Conservation (phyloP, 1,140 invertebrate species). For the Monochamus saltuarius region DNA sequence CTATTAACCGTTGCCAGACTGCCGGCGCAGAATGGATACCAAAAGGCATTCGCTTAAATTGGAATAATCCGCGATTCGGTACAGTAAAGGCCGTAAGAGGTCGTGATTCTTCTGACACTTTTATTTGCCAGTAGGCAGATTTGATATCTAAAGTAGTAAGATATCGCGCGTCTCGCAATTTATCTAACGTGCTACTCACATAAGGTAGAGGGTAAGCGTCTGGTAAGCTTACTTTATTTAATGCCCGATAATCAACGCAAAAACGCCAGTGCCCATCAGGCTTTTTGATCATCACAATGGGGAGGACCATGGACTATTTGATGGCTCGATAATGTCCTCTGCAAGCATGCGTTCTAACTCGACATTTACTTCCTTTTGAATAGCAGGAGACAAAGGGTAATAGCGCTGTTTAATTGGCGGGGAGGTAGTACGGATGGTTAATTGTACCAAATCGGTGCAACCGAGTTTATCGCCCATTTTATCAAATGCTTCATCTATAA, state of each 20-base stretch:
- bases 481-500: neutral
- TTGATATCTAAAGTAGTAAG: conserved; percentile 42
- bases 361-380: conserved; percentile 11
- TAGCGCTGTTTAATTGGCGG: conserved; percentile 12
- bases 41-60: conserved; percentile 33
- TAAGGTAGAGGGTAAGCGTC: conserved; percentile 16
- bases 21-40: conserved; percentile 49
- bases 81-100: conserved; percentile 52
- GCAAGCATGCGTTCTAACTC: conserved; percentile 36
- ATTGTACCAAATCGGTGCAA: conserved; percentile 6
- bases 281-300: conserved; percentile 56
- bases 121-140: conserved; percentile 50
- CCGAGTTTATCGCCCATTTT: neutral
- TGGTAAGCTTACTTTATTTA: conserved; percentile 13
- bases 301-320: conserved; percentile 45
- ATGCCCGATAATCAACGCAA: conserved; percentile 20
- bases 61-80: conserved; percentile 34
- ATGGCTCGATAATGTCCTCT: conserved; percentile 30
- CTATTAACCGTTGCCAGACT: conserved; percentile 26
- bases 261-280: conserved; percentile 49
- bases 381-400: conserved; percentile 9
- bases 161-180: conserved; percentile 36
- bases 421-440: neutral
- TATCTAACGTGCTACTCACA: conserved; percentile 36
- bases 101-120: conserved; percentile 41